These are phyloP conservation scores for Zhuqinia jingwanae DNA, from an alignment of 2,888 invertebrate species.

Conservation along the genomic window DNA sequence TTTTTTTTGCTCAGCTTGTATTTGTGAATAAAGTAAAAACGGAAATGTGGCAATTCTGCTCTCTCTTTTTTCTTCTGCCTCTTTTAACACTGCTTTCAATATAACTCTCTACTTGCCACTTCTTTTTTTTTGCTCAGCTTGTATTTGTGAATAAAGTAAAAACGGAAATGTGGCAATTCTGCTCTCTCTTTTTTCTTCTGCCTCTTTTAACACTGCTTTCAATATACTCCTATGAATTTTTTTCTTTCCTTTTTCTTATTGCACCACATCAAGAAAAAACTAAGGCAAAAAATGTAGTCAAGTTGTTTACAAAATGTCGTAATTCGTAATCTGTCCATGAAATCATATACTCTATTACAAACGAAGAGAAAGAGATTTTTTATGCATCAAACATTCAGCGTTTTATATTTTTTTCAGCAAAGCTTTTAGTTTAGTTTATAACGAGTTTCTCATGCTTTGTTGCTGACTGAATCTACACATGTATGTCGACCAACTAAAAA, in stretches of 20 bases:
- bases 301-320: slow-evolving; percentile 47
- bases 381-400: neutral
- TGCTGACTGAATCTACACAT: too few species aligned
- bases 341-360: slow-evolving; percentile 56
- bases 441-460: neutral
- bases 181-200: slow-evolving; percentile 42
- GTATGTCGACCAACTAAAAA: neutral
- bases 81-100: neutral
- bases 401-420: neutral
- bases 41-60: slow-evolving; percentile 63
- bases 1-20: neutral
- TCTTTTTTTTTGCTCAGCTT: neutral
- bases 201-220: slow-evolving; percentile 13
- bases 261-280: neutral
- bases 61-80: slow-evolving; percentile 46
- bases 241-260: neutral
- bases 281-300: neutral
- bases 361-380: neutral
- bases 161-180: slow-evolving; percentile 66
- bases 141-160: slow-evolving; percentile 28
- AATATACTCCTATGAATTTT: neutral
- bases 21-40: slow-evolving; percentile 32
- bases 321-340: slow-evolving; percentile 56
- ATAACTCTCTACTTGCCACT: neutral
- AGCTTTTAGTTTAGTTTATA: neutral